Base-by-base conservation (phyloP, 2,888 invertebrate species). In the Laothoe populi region DNA sequence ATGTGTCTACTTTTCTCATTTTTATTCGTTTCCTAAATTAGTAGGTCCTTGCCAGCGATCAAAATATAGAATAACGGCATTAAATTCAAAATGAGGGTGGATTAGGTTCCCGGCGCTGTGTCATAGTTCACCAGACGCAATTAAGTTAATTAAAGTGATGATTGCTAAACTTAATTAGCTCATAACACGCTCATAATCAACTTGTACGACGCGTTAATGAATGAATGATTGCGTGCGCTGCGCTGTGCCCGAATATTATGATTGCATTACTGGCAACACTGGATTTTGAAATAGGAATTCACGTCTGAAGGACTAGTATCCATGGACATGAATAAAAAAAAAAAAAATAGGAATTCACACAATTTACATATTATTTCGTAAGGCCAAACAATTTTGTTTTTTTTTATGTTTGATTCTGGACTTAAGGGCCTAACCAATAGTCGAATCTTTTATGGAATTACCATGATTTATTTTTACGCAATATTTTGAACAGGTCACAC, bases 111-210 rank as follows among this genome's bases (percentile, higher is more conserved):
- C 40, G 13, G 26, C 49, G 26, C 26, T 26, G 19, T 26, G 38
- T 60, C 40, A 49, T 11, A 61, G 38, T 60, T 35, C 16, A 42
- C 26, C 10, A 42, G 42, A 53, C 13, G 42, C 21, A 42, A 61
- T 61, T 42, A 38, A 57, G 19, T 24, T 45, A 62, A 62, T 62
- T 58, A 40, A 46, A 46, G 35, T 44, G 19, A 16, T 57, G 45
- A 35, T 61, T 38, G 57, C 60, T 53, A 24, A 49, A 49, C 62
- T 62, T 57, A 62, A 57, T 58, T 62, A 58, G 45, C 38, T 58
- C 48, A 38, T 38, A 35, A 46, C 57, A 58, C 53, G 7, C 60
- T 21, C 24, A n/a, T 42, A 61, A 53, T 44, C 24, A 59, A 45
- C n/a, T 19, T 42, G n/a, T 40, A 53, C 44, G 31, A 58, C 19